Evolutionary conservation across 2,797 vertebrate genomes (phyloP).

Genomic region (Eremophila alpestris): DNA sequence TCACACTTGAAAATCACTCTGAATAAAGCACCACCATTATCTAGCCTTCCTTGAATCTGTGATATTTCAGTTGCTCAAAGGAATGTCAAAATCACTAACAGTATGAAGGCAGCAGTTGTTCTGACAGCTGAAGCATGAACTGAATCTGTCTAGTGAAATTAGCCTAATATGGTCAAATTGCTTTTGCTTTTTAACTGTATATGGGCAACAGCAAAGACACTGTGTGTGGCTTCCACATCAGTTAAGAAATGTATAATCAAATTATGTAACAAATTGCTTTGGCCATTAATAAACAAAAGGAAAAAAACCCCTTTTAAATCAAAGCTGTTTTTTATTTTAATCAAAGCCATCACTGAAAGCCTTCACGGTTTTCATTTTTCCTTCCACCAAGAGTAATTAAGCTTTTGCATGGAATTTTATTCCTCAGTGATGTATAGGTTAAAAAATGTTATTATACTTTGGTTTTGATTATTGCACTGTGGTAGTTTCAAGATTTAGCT

Average conservation of each 20-base stretch:
- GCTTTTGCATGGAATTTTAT: background rate
- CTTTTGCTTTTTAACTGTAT: slow-evolving; percentile 71
- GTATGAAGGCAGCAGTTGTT: slow-evolving; percentile 68
- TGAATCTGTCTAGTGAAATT: slow-evolving; percentile 80
- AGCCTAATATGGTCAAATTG: slow-evolving; percentile 74
- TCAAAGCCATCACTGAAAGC: background rate
- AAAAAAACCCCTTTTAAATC: background rate
- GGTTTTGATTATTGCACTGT: background rate
- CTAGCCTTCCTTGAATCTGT: slow-evolving; percentile 56
- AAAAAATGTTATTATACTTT: background rate
- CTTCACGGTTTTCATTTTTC: background rate
- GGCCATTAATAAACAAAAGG: background rate
- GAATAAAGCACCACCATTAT: slow-evolving; percentile 39
- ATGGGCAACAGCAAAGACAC: background rate
- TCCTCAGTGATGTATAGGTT: background rate
- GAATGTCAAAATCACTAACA: slow-evolving; percentile 78
- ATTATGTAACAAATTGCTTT: background rate
- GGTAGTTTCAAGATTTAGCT: background rate
- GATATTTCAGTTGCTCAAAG: slow-evolving; percentile 73
- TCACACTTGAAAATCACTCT: slow-evolving; percentile 43
- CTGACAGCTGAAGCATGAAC: slow-evolving; percentile 79
- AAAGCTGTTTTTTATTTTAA: background rate
- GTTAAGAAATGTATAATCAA: background rate
- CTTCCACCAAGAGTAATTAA: background rate
- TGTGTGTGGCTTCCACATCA: background rate